phyloP scores from a whole-genome alignment of 2,888 invertebrate species.

The Macaria liturata region DNA sequence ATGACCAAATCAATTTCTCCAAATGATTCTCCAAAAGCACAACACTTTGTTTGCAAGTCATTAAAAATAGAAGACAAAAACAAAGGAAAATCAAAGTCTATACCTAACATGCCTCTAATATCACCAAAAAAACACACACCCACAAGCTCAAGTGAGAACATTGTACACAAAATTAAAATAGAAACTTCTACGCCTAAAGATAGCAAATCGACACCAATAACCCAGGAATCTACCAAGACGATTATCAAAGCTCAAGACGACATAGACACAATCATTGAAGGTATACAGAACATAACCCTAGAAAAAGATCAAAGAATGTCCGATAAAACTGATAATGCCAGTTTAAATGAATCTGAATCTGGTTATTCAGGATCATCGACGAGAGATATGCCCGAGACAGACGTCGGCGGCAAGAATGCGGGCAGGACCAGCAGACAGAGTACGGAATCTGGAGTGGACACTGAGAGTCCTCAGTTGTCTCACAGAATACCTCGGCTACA shows the following conservation, averaged over 20 bases:
- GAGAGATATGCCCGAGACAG: conserved; percentile 47
- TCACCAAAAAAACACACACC: conserved; percentile 11
- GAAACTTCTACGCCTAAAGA: conserved; percentile 53
- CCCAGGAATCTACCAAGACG: conserved; percentile 19
- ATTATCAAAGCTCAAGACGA: conserved; percentile 33
- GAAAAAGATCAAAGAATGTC: conserved; percentile 34
- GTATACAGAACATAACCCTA: conserved; percentile 41
- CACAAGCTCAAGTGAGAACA: conserved; percentile 26
- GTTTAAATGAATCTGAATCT: conserved; percentile 60
- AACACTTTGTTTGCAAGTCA: conserved; percentile 23
- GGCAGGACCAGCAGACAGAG: conserved; percentile 26
- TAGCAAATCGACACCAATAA: conserved; percentile 9
- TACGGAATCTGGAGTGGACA: conserved; percentile 29
- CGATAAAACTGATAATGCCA: conserved; percentile 50
- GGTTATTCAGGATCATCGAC: conserved; percentile 57
- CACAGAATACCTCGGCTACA: conserved; percentile 31
- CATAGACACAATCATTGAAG: conserved; percentile 35
- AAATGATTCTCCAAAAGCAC: conserved; percentile 11
- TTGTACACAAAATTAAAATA: conserved; percentile 48
- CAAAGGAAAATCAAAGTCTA: conserved; percentile 4
- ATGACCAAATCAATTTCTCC: conserved; percentile 15
- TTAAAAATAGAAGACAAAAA: conserved; percentile 22
- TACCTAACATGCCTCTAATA: conserved; percentile 12
- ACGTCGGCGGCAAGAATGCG: conserved; percentile 33
- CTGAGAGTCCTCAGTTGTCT: conserved; percentile 30